A percentile compares a stretch with the other conserved stretches of the same genome.
These are phyloP conservation scores for Pungitius pungitius DNA, from an alignment of 2,113 vertebrate genomes.

Conservation along the genomic window DNA sequence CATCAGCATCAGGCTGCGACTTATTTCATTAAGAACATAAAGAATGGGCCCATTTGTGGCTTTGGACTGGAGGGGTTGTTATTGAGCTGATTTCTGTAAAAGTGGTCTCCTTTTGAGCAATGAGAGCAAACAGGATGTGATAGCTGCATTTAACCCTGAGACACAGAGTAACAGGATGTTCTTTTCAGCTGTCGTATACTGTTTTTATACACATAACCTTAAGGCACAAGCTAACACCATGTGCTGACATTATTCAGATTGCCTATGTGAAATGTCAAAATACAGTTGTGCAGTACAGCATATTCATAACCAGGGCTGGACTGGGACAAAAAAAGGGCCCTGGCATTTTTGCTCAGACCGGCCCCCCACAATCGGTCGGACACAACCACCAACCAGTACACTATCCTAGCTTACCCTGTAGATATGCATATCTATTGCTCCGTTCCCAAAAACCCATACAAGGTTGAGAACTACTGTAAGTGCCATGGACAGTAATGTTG, in stretches of 20 bases:
- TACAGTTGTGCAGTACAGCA: neutral
- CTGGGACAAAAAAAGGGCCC: too few relatives aligned
- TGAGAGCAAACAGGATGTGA: slow-evolving; percentile 15
- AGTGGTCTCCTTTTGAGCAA: slow-evolving; percentile 39
- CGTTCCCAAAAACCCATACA: too few relatives aligned
- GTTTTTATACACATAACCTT: slow-evolving; percentile 40
- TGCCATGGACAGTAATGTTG: too few relatives aligned
- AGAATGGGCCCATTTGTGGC: slow-evolving; percentile 29
- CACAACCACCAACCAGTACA: too few relatives aligned
- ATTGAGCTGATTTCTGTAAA: slow-evolving; percentile 56
- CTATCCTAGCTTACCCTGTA: too few relatives aligned
- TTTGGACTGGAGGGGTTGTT: slow-evolving; percentile 30
- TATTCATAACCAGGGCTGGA: too few relatives aligned
- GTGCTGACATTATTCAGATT: slow-evolving; percentile 8
- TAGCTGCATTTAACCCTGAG: slow-evolving; percentile 32
- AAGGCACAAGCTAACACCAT: slow-evolving; percentile 12
- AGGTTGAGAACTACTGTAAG: too few relatives aligned
- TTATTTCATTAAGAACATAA: slow-evolving; percentile 69
- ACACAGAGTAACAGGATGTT: slow-evolving; percentile 38
- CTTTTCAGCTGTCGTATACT: slow-evolving; percentile 39
- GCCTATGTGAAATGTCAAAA: slow-evolving; percentile 22
- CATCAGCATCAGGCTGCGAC: slow-evolving; percentile 19
- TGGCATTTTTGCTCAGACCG: too few relatives aligned
- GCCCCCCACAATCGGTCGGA: too few relatives aligned
- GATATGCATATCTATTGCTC: too few relatives aligned